Conservation (phyloP, 1,140 invertebrate species). For the Lethocerus indicus region DNA sequence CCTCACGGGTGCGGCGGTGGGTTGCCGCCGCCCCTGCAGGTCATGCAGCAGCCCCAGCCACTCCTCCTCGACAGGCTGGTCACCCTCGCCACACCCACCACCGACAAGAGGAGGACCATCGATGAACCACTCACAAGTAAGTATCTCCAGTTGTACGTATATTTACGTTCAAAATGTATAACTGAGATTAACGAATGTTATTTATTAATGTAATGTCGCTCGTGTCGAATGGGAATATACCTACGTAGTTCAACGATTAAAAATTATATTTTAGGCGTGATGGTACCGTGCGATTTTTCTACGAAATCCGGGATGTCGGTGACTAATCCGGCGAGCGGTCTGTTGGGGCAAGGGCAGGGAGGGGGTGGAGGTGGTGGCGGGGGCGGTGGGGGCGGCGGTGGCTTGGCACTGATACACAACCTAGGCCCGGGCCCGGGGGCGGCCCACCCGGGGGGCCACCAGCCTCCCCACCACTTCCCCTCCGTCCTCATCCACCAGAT, state of each 20-base stretch:
- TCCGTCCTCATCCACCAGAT: not conserved
- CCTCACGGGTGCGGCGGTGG: conserved; percentile 37
- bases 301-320: no score
- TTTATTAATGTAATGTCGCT: not conserved
- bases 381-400: not conserved
- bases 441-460: not conserved
- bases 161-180: not conserved
- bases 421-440: not conserved
- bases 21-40: conserved; percentile 33
- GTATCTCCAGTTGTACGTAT: not conserved
- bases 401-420: no score
- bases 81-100: conserved; percentile 22
- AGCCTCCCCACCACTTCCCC: not conserved
- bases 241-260: not conserved
- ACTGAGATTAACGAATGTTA: not conserved
- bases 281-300: conserved; percentile 4
- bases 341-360: no score
- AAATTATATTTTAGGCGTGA: conserved; percentile 8
- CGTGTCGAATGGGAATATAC: not conserved
- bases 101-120: conserved; percentile 1
- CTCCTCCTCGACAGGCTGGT: conserved; percentile 15
- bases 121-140: not conserved
- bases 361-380: not conserved
- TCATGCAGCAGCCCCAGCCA: conserved; percentile 29
- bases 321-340: no score